phyloP scores from a whole-genome alignment of 2,113 vertebrate genomes.

The Pedetes capensis region DNA sequence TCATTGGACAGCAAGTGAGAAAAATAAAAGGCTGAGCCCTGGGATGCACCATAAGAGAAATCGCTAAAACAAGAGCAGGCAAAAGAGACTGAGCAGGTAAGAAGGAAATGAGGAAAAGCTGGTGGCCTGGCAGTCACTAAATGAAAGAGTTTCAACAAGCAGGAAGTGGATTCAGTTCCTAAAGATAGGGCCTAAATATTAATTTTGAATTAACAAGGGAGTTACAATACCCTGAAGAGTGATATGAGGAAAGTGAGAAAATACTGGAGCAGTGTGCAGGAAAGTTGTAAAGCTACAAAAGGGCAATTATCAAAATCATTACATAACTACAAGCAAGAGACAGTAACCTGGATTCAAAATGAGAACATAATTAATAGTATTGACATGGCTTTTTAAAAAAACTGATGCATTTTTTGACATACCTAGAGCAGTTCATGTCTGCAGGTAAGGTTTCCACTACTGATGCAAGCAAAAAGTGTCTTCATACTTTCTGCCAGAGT shows the following conservation, averaged over 20 bases:
- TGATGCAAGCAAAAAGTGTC: background rate
- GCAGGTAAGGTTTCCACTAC: background rate
- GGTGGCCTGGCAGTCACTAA: background rate
- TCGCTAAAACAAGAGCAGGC: background rate
- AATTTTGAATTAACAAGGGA: background rate
- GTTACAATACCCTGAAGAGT: background rate
- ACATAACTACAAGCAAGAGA: background rate
- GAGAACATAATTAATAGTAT: background rate
- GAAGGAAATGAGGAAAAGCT: background rate
- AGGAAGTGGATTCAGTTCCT: background rate
- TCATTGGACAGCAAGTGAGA: background rate
- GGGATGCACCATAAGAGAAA: background rate
- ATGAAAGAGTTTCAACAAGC: background rate
- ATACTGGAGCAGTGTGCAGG: background rate
- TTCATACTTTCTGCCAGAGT: background rate
- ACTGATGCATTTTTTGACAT: background rate
- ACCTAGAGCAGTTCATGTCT: background rate
- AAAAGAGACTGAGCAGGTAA: background rate
- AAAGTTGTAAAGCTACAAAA: background rate
- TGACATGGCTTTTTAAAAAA: background rate
- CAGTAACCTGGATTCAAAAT: background rate
- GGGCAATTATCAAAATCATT: background rate
- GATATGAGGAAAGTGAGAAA: background rate
- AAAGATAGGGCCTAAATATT: background rate
- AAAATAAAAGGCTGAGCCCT: background rate